These are phyloP conservation scores for Hylyphantes graminicola DNA, from an alignment of 1,140 invertebrate genomes.

Conservation along the genomic window DNA sequence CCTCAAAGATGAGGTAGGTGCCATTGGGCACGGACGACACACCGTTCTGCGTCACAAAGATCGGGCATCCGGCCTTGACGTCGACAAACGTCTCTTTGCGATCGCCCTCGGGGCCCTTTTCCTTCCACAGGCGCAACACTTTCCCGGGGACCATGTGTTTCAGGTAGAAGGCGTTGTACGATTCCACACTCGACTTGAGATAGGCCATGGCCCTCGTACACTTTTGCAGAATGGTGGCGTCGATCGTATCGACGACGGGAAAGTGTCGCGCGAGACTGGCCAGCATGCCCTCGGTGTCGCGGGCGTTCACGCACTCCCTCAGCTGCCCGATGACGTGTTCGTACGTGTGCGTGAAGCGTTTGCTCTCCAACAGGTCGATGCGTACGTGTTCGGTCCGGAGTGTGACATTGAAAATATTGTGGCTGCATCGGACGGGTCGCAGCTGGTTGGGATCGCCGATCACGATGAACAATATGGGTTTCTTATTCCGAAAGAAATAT, in stretches of 20 bases:
- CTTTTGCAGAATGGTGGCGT: neutral
- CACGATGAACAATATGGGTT: neutral
- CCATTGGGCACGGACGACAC: no score
- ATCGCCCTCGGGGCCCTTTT: no score
- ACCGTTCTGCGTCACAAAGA: no score
- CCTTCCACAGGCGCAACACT: no score
- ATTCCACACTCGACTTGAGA: neutral
- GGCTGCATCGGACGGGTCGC: neutral
- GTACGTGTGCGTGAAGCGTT: neutral
- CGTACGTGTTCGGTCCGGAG: neutral
- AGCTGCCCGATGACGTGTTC: neutral
- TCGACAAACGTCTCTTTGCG: no score
- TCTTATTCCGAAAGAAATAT: neutral
- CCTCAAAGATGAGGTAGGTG: no score
- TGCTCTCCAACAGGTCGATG: conserved; percentile 11
- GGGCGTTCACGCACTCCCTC: neutral
- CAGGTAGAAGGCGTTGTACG: no score
- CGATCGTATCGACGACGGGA: neutral
- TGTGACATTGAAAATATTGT: neutral
- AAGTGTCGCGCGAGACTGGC: neutral
- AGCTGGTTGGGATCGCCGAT: neutral
- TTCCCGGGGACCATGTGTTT: no score
- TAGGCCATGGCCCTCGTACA: neutral
- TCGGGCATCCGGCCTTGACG: no score
- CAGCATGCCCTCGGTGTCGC: neutral